A percentile compares a stretch with the other conserved stretches of the same genome.
Conservation (phyloP, 2,888 invertebrate genomes). For the Habrosyne pyritoides region DNA sequence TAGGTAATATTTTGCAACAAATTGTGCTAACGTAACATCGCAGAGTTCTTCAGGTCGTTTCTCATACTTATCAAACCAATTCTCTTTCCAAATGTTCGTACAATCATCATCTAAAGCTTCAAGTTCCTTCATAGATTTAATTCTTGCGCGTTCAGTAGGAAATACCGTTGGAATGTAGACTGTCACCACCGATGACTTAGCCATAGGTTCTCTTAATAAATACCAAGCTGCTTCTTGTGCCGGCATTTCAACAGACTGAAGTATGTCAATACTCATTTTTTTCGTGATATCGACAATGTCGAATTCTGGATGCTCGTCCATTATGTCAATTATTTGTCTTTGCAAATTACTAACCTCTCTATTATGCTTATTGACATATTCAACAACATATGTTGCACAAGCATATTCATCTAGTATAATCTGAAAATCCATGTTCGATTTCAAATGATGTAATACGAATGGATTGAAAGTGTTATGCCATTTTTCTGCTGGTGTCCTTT, state of each 20-base stretch:
- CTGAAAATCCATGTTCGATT: slow-evolving; percentile 58
- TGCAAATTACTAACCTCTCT: slow-evolving; percentile 51
- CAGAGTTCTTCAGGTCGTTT: slow-evolving; percentile 50
- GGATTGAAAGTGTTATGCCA: slow-evolving; percentile 61
- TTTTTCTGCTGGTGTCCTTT: slow-evolving; percentile 48
- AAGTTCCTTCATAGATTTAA: slow-evolving; percentile 49
- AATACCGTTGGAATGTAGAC: slow-evolving; percentile 39
- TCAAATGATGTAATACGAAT: slow-evolving; percentile 41
- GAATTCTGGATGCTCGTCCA: slow-evolving; percentile 39
- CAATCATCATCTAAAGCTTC: slow-evolving; percentile 42
- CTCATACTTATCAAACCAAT: slow-evolving; percentile 61
- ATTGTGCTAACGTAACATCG: slow-evolving; percentile 51
- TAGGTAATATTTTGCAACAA: slow-evolving; percentile 46
- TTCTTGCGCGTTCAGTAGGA: slow-evolving; percentile 47
- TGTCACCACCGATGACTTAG: slow-evolving; percentile 25
- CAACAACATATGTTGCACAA: slow-evolving; percentile 59
- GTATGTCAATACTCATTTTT: slow-evolving; percentile 32
- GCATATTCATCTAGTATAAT: slow-evolving; percentile 58
- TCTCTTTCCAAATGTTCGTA: slow-evolving; percentile 59
- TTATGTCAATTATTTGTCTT: slow-evolving; percentile 31
- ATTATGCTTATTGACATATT: slow-evolving; percentile 58
- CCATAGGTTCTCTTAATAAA: slow-evolving; percentile 35
- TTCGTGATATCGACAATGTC: slow-evolving; percentile 33
- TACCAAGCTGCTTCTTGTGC: slow-evolving; percentile 59
- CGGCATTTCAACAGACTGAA: slow-evolving; percentile 34